Evolutionary conservation across 1,140 invertebrate genomes (phyloP), one percentile per base, ranked within the genome.

Genomic region (Lasioglossum baleicum): DNA sequence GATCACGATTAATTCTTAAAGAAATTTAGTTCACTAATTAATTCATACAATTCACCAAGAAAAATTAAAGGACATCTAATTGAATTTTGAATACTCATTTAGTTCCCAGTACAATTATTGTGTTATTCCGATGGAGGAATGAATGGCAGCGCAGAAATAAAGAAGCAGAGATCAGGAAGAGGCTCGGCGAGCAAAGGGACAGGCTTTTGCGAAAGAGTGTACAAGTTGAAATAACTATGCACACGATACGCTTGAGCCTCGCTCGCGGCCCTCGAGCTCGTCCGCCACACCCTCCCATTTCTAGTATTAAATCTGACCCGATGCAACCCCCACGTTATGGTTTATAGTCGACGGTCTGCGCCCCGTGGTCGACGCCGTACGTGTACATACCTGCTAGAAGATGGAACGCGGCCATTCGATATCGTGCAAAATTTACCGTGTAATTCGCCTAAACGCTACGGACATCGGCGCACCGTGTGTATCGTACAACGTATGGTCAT

Each of bases 231-330:
- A 79, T 81, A 82, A 88, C 78, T 69, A 75, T 82, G 84, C 79
- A 80, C 87, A 85, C 83, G 87, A 88, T 86, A 88, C 79, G 80
- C 79, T 87, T 82, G 81, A 84, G 68, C 48, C 51, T 22, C 15
- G 71, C 69, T 80, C 66, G 71, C 79, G 79, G 70, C 81, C 76
- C 84, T 86, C 78, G 83, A 84, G 79, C 75, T 75, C 79, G 75
- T 72, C 66, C 80, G 82, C 84, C 89, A 87, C 88, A 88, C 90
- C 90, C 83, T 89, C 71, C 88, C 87, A 90, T 91, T 91, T 90
- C 87, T 82, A 85, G 85, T 90, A 91, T 91, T 91, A 91, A 91
- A 91, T 91, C 87, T 91, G 90, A 89, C 82, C 87, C 83, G 85
- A 81, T 75, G 83, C 85, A 80, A 85, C 75, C 86, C 83, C 84